A percentile compares a stretch with the other conserved stretches of the same genome.
Conservation (phyloP, 2,113 vertebrate genomes). For the Dermatemys mawii region DNA sequence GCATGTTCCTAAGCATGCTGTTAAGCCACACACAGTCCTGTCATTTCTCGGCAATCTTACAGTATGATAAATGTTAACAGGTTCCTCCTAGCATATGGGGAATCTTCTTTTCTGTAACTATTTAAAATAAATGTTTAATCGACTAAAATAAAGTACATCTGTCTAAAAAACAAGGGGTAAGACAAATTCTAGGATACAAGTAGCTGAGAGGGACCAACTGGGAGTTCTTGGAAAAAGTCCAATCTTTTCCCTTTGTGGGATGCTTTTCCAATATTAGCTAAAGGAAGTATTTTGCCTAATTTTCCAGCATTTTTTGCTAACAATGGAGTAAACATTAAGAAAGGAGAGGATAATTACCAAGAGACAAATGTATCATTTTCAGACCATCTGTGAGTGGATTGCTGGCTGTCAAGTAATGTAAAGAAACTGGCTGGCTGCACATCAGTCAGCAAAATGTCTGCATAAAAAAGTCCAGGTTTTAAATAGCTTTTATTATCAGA, state of each 20-base stretch:
- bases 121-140: not conserved
- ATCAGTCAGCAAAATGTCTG: constrained; percentile 17
- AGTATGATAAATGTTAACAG: not conserved
- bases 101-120: not conserved
- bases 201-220: not conserved
- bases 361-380: constrained; percentile 40
- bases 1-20: not conserved
- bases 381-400: constrained; percentile 54
- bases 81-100: not conserved
- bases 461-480: not conserved
- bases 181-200: not conserved
- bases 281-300: not conserved
- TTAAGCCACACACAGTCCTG: not conserved
- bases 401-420: constrained; percentile 26
- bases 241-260: not conserved
- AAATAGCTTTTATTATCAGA: not conserved
- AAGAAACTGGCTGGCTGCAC: constrained; percentile 32
- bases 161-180: not conserved
- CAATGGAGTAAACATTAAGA: constrained; percentile 38
- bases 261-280: not conserved
- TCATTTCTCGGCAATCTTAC: not conserved
- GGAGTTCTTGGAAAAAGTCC: not conserved
- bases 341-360: not conserved
- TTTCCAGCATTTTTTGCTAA: not conserved
- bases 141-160: not conserved